Percentiles rank a stretch among this genome's conserved stretches.
Evolutionary conservation across 2,797 vertebrate species (phyloP).

Genomic region (Cryptoblepharus egeriae): DNA sequence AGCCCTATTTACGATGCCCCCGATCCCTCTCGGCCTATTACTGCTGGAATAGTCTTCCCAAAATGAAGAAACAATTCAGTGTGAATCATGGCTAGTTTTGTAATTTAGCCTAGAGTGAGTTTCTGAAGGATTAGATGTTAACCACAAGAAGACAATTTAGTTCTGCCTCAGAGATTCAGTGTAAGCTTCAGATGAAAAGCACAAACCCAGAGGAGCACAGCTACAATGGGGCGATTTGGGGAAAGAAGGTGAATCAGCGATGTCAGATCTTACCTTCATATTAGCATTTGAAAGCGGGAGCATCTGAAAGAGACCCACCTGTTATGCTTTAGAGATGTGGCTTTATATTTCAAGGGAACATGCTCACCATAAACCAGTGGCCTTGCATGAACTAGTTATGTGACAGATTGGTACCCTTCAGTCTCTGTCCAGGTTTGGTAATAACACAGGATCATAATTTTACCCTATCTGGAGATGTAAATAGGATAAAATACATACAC

Average conservation of each 20-base stretch:
- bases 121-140: constrained; percentile 44
- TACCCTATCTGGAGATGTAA: not conserved
- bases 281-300: constrained; percentile 53
- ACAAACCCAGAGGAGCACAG: constrained; percentile 60
- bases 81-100: constrained; percentile 16
- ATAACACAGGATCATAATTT: not conserved
- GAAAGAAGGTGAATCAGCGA: constrained; percentile 62
- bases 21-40: not conserved
- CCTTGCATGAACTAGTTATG: constrained; percentile 45
- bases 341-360: constrained; percentile 55
- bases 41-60: not conserved
- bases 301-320: constrained; percentile 51
- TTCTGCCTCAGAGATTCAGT: constrained; percentile 56
- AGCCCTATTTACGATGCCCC: not conserved
- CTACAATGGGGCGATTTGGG: constrained; percentile 68
- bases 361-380: constrained; percentile 16
- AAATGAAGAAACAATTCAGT: not conserved
- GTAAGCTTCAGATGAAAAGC: constrained; percentile 64
- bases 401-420: not conserved
- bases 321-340: constrained; percentile 55
- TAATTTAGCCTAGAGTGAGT: constrained; percentile 3
- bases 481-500: not conserved
- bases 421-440: not conserved
- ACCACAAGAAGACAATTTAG: constrained; percentile 52
- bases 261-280: constrained; percentile 53